phyloP scores from a whole-genome alignment of 1,140 invertebrate genomes.

The Cylas formicarius region DNA sequence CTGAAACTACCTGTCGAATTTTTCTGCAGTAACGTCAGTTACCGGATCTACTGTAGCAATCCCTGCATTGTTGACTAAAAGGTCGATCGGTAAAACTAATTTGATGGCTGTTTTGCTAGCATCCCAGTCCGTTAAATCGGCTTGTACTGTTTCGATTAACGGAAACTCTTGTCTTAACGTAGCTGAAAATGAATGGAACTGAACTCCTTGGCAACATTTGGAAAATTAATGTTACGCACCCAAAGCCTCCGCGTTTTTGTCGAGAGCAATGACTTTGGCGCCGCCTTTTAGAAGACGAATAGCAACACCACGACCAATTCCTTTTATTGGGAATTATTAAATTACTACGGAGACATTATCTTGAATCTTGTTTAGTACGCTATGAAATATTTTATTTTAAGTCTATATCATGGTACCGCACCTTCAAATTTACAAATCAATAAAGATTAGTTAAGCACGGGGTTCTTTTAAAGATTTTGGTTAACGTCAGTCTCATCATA shows the following conservation, averaged over 20 bases:
- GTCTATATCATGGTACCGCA: too few relatives aligned
- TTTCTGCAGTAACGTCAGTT: too few relatives aligned
- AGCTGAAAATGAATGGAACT: background rate
- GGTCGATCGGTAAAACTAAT: slow-evolving; percentile 54
- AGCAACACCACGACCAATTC: slow-evolving; percentile 49
- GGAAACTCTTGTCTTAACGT: slow-evolving; percentile 54
- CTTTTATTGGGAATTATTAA: slow-evolving; percentile 34
- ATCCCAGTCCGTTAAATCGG: slow-evolving; percentile 71
- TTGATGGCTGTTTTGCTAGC: slow-evolving; percentile 53
- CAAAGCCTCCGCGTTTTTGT: slow-evolving; percentile 44
- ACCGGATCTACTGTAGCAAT: too few relatives aligned
- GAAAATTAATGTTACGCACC: slow-evolving; percentile 16
- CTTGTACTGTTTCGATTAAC: slow-evolving; percentile 52
- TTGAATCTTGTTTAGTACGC: too few relatives aligned
- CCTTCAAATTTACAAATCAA: too few relatives aligned
- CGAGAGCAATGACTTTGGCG: slow-evolving; percentile 50
- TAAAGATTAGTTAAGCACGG: too few relatives aligned
- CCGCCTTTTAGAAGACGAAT: slow-evolving; percentile 45
- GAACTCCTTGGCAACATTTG: background rate
- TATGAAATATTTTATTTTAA: too few relatives aligned
- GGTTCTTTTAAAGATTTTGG: too few relatives aligned
- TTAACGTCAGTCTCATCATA: too few relatives aligned
- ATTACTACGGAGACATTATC: background rate
- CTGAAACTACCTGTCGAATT: slow-evolving; percentile 57
- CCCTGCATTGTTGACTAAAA: slow-evolving; percentile 78